These are phyloP conservation scores for Labeo catla DNA, from an alignment of 2,113 vertebrate genomes.

Conservation along the genomic window DNA sequence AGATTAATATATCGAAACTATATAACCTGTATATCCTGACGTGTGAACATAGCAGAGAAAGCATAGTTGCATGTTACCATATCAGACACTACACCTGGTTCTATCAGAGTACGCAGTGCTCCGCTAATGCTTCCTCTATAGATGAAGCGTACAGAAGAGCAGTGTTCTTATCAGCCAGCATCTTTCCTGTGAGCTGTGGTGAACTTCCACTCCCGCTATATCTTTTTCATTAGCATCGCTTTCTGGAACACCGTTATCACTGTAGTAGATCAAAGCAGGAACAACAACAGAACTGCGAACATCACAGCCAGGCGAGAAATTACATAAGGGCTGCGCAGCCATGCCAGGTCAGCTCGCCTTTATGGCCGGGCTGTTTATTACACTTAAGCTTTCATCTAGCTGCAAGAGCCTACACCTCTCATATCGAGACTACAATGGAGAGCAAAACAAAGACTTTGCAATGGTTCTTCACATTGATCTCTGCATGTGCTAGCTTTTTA, in stretches of 20 bases:
- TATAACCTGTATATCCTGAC: not conserved
- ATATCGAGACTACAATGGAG: not conserved
- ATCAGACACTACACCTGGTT: not conserved
- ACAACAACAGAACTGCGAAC: constrained; percentile 50
- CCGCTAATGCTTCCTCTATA: constrained; percentile 46
- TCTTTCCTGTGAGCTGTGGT: constrained; percentile 57
- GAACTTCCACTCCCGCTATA: constrained; percentile 58
- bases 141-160: constrained; percentile 39
- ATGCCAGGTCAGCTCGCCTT: constrained; percentile 44
- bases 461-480: not conserved
- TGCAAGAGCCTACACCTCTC: constrained; percentile 1
- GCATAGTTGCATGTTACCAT: not conserved
- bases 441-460: not conserved
- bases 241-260: constrained; percentile 58
- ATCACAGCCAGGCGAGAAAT: constrained; percentile 56
- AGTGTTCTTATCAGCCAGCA: constrained; percentile 58
- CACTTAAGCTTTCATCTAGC: constrained; percentile 13
- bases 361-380: constrained; percentile 21
- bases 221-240: constrained; percentile 59
- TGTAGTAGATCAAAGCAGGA: constrained; percentile 55
- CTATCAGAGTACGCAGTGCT: not conserved
- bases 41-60: not conserved
- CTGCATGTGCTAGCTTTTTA: not conserved
- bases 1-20: not conserved
- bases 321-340: constrained; percentile 41